Conservation (phyloP, 2,888 invertebrate species). For the Ypsolopha scabrella region DNA sequence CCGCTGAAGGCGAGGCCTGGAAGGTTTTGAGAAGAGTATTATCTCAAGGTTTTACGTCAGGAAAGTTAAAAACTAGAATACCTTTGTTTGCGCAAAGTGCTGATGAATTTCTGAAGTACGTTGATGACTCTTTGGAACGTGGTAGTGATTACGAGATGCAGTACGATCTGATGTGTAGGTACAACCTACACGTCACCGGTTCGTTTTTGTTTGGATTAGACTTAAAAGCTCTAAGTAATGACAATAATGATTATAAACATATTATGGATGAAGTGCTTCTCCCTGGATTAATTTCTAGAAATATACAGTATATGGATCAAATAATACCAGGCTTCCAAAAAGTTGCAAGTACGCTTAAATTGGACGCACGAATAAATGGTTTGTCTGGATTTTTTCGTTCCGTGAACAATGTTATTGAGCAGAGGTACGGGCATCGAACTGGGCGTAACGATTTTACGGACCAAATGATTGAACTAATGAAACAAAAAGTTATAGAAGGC, state of each 20-base stretch:
- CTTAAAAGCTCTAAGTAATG: slow-evolving; percentile 3
- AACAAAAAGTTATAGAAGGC: background rate
- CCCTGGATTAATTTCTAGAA: background rate
- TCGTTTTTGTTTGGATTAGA: slow-evolving; percentile 1
- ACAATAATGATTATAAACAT: slow-evolving; percentile 3
- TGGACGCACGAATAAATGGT: too few species aligned
- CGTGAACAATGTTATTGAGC: slow-evolving; percentile 2
- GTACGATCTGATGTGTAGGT: background rate
- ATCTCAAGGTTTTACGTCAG: slow-evolving; percentile 7
- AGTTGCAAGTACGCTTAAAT: too few species aligned
- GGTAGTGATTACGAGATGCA: background rate
- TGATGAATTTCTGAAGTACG: background rate
- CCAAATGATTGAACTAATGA: slow-evolving; percentile 11
- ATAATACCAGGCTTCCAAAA: too few species aligned
- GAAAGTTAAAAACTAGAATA: slow-evolving; percentile 7
- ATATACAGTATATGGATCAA: slow-evolving; percentile 2
- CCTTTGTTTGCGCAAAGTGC: slow-evolving; percentile 2
- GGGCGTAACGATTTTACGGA: slow-evolving; percentile 12
- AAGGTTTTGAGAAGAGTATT: slow-evolving; percentile 4
- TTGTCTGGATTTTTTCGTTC: too few species aligned
- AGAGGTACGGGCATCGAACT: slow-evolving; percentile 6
- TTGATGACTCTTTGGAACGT: background rate
- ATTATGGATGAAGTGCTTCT: background rate
- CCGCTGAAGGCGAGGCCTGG: slow-evolving; percentile 4
- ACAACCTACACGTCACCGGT: background rate